Conservation (phyloP, 2,888 invertebrate species). For the Andrena fulva region DNA sequence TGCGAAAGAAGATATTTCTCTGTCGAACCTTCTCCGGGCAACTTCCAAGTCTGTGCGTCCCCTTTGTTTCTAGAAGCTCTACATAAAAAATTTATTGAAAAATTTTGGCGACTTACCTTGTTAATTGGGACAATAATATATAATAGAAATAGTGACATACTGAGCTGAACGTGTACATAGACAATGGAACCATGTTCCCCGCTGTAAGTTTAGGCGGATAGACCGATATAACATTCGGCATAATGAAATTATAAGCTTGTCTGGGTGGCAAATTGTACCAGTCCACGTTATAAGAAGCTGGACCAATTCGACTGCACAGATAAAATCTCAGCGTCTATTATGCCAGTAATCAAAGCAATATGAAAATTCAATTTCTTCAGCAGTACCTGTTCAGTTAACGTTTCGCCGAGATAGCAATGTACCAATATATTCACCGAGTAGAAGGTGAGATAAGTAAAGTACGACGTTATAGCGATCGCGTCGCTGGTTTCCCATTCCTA, state of each 20-base stretch:
- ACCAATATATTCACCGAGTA: constrained; percentile 78
- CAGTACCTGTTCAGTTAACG: constrained; percentile 73
- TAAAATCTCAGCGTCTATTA: neutral
- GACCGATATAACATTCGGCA: constrained; percentile 68
- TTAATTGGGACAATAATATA: too few relatives aligned
- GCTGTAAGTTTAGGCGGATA: constrained; percentile 73
- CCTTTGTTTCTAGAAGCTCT: too few relatives aligned
- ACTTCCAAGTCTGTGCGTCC: too few relatives aligned
- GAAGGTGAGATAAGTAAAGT: constrained; percentile 70
- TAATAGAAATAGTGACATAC: constrained; percentile 27
- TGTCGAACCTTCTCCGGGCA: too few relatives aligned
- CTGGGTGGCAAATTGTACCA: constrained; percentile 64
- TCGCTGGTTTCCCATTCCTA: constrained; percentile 31
- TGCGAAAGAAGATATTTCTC: too few relatives aligned
- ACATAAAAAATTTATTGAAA: too few relatives aligned
- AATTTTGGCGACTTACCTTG: too few relatives aligned
- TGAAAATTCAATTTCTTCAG: neutral
- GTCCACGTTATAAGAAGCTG: constrained; percentile 57
- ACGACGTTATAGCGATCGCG: constrained; percentile 59
- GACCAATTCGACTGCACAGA: constrained; percentile 60
- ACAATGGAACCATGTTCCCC: constrained; percentile 73
- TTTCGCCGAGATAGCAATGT: constrained; percentile 78
- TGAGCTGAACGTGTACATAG: constrained; percentile 68
- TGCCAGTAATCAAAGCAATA: neutral
- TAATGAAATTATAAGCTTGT: constrained; percentile 58